phyloP scores from a whole-genome alignment of 2,113 vertebrate species.

The Columbina picui region DNA sequence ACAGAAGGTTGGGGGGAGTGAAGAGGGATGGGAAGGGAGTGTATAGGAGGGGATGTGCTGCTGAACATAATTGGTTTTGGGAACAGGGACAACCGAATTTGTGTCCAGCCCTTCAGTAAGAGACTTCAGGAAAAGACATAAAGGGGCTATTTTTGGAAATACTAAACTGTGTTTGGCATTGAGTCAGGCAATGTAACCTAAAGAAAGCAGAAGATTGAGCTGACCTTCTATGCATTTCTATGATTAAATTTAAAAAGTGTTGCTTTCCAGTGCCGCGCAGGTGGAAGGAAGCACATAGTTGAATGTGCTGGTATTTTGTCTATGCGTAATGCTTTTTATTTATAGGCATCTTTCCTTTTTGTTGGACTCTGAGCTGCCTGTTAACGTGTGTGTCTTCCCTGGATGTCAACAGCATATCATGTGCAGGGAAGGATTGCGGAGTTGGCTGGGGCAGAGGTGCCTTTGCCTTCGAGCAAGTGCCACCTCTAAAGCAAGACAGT shows the following conservation, averaged over 20 bases:
- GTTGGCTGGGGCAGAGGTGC: neutral
- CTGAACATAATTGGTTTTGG: neutral
- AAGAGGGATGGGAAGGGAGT: neutral
- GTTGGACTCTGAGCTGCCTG: neutral
- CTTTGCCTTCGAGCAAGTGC: neutral
- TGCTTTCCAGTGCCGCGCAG: neutral
- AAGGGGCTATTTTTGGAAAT: neutral
- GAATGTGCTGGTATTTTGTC: neutral
- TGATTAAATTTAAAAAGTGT: neutral
- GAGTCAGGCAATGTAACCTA: neutral
- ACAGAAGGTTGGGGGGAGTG: neutral
- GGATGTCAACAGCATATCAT: accelerated
- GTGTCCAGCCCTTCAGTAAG: neutral
- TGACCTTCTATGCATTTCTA: neutral
- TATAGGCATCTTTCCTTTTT: neutral
- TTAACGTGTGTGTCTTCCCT: neutral
- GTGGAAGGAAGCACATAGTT: neutral
- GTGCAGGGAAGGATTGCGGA: too few species aligned
- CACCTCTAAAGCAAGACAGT: neutral
- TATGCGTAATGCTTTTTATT: neutral
- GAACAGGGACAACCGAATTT: neutral
- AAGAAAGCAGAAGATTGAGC: neutral
- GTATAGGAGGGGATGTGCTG: neutral
- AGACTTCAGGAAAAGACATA: neutral
- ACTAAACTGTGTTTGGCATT: neutral